These are phyloP conservation scores for Pterois miles DNA, from an alignment of 2,797 vertebrate genomes.

Conservation along the genomic window DNA sequence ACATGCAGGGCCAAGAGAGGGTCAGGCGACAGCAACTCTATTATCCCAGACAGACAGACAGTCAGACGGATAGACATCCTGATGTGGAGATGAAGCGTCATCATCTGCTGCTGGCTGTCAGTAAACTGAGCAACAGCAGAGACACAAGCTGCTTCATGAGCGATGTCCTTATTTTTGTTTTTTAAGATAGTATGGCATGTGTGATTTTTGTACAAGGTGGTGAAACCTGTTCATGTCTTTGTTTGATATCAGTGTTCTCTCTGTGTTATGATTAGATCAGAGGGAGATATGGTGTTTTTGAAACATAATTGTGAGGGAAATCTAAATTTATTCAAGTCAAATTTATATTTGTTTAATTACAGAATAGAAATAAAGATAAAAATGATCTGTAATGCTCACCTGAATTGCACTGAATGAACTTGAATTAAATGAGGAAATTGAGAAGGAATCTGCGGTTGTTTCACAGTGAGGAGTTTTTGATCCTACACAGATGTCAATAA, in stretches of 20 bases:
- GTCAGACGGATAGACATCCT: constrained; percentile 12
- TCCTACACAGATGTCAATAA: constrained; percentile 4
- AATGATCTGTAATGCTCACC: neutral
- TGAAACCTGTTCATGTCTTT: neutral
- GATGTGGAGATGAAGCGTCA: constrained; percentile 31
- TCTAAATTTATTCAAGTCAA: neutral
- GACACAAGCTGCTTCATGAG: neutral
- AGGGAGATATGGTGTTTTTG: neutral
- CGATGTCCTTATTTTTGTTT: neutral
- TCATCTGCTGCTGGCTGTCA: constrained; percentile 19
- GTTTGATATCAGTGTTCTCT: neutral
- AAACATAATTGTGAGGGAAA: neutral
- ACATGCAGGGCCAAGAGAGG: constrained; percentile 58
- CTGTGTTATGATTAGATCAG: neutral
- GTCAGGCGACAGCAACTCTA: constrained; percentile 54
- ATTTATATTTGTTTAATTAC: neutral
- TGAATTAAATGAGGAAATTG: neutral
- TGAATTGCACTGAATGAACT: neutral
- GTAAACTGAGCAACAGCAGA: constrained; percentile 12
- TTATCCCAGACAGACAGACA: constrained; percentile 49
- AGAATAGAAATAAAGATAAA: neutral
- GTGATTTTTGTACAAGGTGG: neutral
- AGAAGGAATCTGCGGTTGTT: neutral
- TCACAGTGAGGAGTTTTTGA: neutral
- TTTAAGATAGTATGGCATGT: neutral